phyloP scores from a whole-genome alignment of 2,797 vertebrate species.

The Argentina silus region DNA sequence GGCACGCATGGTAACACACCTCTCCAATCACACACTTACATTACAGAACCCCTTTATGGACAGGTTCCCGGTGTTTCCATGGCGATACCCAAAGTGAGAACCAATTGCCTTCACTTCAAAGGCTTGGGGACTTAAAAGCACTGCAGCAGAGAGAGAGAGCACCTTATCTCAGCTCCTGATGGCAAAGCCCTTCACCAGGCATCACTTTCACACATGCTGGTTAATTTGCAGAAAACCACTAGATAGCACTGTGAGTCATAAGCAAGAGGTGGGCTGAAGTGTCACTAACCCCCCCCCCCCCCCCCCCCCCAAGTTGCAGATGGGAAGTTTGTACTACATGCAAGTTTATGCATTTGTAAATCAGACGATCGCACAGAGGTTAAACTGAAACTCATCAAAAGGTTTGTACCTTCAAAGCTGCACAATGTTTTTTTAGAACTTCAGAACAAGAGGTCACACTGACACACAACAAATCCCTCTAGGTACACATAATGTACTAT shows the following conservation, averaged over 20 bases:
- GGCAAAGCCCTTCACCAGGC: conserved; percentile 47
- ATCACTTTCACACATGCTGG: conserved; percentile 38
- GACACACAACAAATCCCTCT: background rate
- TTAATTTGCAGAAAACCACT: conserved; percentile 43
- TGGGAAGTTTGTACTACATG: too few relatives aligned
- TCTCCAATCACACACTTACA: conserved; percentile 16
- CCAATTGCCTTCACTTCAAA: conserved; percentile 60
- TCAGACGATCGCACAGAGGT: background rate
- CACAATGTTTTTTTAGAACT: background rate
- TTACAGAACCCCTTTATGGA: conserved; percentile 29
- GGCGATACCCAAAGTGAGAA: conserved; percentile 51
- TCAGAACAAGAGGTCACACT: background rate
- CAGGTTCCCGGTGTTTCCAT: conserved; percentile 51
- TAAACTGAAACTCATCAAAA: background rate
- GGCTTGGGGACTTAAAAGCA: conserved; percentile 51
- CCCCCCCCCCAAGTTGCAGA: too few relatives aligned
- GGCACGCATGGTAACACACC: conserved; percentile 27
- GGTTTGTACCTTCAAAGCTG: background rate
- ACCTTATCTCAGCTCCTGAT: conserved; percentile 46
- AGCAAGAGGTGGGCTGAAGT: conserved; percentile 23
- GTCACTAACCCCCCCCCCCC: background rate
- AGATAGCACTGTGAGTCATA: conserved; percentile 29
- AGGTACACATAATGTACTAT: too few relatives aligned
- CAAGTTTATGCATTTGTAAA: too few relatives aligned
- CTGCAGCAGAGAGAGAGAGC: conserved; percentile 30